Percentiles rank a stretch among this genome's conserved stretches.
Evolutionary conservation across 2,113 vertebrate genomes (phyloP).

Genomic region (Azemiops feae): DNA sequence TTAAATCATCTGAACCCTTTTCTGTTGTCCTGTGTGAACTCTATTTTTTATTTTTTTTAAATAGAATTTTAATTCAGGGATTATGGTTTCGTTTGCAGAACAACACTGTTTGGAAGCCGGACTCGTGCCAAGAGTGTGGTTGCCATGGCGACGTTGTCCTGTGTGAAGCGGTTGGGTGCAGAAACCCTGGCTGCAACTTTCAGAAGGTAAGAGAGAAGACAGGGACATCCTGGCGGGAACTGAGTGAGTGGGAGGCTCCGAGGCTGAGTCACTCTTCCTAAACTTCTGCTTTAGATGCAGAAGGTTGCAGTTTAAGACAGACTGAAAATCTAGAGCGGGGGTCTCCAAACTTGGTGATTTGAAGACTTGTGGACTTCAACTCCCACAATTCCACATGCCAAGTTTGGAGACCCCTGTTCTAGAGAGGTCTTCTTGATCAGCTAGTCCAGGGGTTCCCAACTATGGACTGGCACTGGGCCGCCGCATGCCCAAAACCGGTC

Average conservation of each 20-base stretch:
- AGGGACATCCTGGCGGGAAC: background rate
- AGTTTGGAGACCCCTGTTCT: too few relatives aligned
- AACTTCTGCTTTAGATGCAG: background rate
- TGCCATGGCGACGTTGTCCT: conserved; percentile 78
- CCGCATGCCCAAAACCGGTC: too few relatives aligned
- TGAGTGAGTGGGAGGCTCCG: background rate
- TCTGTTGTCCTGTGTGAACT: background rate
- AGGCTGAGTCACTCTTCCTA: fast-evolving
- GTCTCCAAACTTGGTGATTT: too few relatives aligned
- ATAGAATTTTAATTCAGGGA: conserved; percentile 33
- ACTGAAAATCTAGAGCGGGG: too few relatives aligned
- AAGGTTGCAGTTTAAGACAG: background rate
- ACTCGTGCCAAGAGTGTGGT: conserved; percentile 83
- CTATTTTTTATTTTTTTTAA: background rate
- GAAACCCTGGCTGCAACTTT: conserved; percentile 82
- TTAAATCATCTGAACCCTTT: background rate
- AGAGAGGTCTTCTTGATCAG: background rate
- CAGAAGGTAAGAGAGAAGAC: conserved; percentile 75
- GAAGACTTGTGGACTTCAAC: too few relatives aligned
- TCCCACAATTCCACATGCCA: too few relatives aligned
- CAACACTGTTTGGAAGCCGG: conserved; percentile 82
- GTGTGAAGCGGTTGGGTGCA: conserved; percentile 77
- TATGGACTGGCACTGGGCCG: too few relatives aligned
- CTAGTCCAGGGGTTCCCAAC: too few relatives aligned
- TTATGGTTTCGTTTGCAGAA: conserved; percentile 75